Evolutionary conservation across 2,888 invertebrate genomes (phyloP), one percentile per base, ranked within the genome.

Genomic region (Allygus modestus): DNA sequence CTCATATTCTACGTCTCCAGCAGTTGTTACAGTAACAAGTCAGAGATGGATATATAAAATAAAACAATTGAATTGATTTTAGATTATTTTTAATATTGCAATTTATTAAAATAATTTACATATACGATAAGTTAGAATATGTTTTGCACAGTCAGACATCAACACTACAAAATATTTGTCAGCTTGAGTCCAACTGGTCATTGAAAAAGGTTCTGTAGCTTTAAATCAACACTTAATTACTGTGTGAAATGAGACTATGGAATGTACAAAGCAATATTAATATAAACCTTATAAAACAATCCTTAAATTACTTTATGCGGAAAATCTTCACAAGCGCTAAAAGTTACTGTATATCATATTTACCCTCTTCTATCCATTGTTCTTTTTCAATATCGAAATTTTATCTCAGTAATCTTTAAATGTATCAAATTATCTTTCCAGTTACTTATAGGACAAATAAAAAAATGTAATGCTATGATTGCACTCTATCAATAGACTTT

Each of bases 61-160:
- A 20, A 58, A 23, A 58, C 20, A 58, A 20, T 2, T 26, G 0
- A 23, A 26, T 23, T 26, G 26, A 1, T 58, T 58, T 58, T 23
- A 23, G 58, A 58, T 58, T 58, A 58, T 58, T 58, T 51, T 58
- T 58, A 58, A 58, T 58, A 58, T 58, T 58, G 58, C 58, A 58
- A 58, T 58, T 58, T 58, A 58, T 58, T 58, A 58, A 58, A 58
- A 58, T 58, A 58, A 58, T 58, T 58, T 58, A 58, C 58, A 58
- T 58, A 58, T 58, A 58, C 23, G 15, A 58, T 58, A 58, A 58
- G 58, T 58, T 58, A 58, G 58, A 58, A 58, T 58, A 58, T 58
- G 58, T 5, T 58, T 58, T 26, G 20, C 23, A 58, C 23, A 58
- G 20, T 58, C 26, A 58, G 58, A 58, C 58, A 12, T 46, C 46